Evolutionary conservation across 2,797 vertebrate species (phyloP), one percentile per base, ranked within the genome.

Genomic region (Sebastes nivosus): DNA sequence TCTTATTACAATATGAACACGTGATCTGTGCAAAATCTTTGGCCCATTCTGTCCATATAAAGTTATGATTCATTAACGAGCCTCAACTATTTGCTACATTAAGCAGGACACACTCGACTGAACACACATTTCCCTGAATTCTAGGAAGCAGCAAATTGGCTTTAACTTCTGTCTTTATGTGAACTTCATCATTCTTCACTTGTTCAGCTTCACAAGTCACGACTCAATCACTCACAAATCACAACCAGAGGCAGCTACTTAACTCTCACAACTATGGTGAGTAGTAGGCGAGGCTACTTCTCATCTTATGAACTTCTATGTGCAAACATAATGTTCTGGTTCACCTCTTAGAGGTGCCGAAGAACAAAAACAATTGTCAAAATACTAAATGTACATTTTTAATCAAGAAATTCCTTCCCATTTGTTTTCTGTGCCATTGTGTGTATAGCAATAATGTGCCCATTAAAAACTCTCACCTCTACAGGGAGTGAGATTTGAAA

Each of bases 121-220:
- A 59, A 13, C 46, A 60, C 29, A 36, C 27, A 61, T 42, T 65
- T 70, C 11, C 24, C 65, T 69, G 68, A 78, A 68, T 60, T 74
- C 18, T 24, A 63, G 30, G 60, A 83, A 80, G 78, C 25, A 38
- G 63, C 50, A 69, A 32, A 38, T 34, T 67, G 18, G 76, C 77
- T 81, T 83, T 69, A 25, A 74, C 64, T 66, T 82, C 32, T 72
- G 25, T 72, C 55, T 36, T 30, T 2, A 38, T 57, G 36, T 30
- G 34, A 10, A 20, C 10, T 54, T 72, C 0, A 18, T 71, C 32
- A 25, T 30, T 63, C 9, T 58, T 74, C 8, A 25, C 14, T 65
- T 63, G 38, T 80, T 74, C 12, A 63, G 67, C 57, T 65, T 77
- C 18, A 75, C 8, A 50, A 42, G 32, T 72, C 63, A 65, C 30